Evolutionary conservation across 64 coral and sea anemone genomes (phyloP).

Genomic region (Porites australiensis): DNA sequence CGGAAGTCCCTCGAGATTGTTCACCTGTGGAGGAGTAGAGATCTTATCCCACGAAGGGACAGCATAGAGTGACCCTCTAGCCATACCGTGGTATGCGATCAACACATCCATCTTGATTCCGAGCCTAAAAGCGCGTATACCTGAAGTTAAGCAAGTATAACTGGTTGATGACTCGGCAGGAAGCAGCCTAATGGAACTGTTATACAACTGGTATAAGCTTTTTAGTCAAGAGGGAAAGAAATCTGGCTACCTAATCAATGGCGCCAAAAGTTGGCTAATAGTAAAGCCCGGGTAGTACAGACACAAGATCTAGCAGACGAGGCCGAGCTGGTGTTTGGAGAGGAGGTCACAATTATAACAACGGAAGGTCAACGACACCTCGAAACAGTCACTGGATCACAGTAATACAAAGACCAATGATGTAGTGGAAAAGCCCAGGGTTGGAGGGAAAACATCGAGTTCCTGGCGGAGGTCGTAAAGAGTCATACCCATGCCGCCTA

Average conservation of each 20-base stretch:
- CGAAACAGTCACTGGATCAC: too few relatives aligned
- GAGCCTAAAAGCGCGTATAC: neutral
- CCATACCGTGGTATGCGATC: too few relatives aligned
- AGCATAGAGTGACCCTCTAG: too few relatives aligned
- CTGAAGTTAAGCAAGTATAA: slow-evolving; percentile 36
- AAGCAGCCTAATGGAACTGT: neutral
- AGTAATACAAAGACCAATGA: too few relatives aligned
- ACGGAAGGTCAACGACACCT: too few relatives aligned
- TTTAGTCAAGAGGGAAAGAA: slow-evolving; percentile 24
- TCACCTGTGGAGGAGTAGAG: too few relatives aligned
- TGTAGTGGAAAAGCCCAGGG: neutral
- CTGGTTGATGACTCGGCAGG: slow-evolving; percentile 55
- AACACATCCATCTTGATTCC: too few relatives aligned
- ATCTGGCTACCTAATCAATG: slow-evolving; percentile 37
- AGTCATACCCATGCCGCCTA: slow-evolving; percentile 44
- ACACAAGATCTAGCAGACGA: neutral
- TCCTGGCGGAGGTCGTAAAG: neutral
- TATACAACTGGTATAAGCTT: slow-evolving; percentile 25
- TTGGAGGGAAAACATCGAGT: neutral
- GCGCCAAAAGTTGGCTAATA: slow-evolving; percentile 56
- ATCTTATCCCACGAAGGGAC: too few relatives aligned
- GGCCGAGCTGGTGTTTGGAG: slow-evolving; percentile 12
- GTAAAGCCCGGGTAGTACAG: slow-evolving; percentile 14
- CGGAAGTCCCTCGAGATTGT: too few relatives aligned
- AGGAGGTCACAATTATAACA: too few relatives aligned